phyloP scores from a whole-genome alignment of 2,888 invertebrate species.

The Papilio gigon region DNA sequence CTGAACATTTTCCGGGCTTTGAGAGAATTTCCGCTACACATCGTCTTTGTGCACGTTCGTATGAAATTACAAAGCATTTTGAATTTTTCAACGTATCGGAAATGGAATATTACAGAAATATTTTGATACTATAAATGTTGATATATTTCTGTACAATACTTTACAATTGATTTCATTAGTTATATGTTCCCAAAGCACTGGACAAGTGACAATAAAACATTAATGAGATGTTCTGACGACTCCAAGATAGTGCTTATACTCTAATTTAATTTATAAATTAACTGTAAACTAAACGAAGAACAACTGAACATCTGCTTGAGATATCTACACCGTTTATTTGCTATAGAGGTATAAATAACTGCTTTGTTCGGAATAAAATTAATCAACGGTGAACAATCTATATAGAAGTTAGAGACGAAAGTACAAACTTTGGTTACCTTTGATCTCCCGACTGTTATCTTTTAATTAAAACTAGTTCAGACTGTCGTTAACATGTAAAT shows the following conservation, averaged over 20 bases:
- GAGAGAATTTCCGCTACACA: constrained; percentile 19
- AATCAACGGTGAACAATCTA: constrained; percentile 17
- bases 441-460: constrained; percentile 20
- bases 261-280: not conserved
- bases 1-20: constrained; percentile 12
- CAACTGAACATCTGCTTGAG: constrained; percentile 6
- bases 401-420: not conserved
- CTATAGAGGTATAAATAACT: no score
- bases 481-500: constrained; percentile 4
- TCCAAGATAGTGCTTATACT: no score
- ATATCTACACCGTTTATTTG: no score
- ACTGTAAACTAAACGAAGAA: not conserved
- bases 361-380: constrained; percentile 19
- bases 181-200: not conserved
- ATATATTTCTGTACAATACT: no score
- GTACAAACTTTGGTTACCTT: constrained; percentile 20
- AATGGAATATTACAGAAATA: no score
- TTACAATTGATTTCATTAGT: not conserved
- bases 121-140: no score
- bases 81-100: not conserved
- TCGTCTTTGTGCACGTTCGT: not conserved
- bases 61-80: constrained; percentile 2
- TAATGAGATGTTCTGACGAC: no score
- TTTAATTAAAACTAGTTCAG: constrained; percentile 25
- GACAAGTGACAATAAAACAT: no score